Base-by-base conservation (phyloP, 2,888 invertebrate genomes). In the Eulithis testata region DNA sequence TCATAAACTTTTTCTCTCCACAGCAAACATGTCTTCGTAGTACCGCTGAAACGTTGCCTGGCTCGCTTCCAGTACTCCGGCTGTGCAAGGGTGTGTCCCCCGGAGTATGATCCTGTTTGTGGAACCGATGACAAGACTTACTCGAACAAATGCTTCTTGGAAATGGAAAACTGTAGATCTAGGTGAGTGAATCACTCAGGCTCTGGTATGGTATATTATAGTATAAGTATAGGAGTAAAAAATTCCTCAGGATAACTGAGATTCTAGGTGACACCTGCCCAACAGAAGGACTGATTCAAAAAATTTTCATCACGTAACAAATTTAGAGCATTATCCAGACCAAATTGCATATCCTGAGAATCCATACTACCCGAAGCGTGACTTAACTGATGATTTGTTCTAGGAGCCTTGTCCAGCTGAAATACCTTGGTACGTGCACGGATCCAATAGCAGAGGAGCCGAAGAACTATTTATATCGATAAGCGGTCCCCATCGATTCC, bases 111-210 rank as follows among this genome's bases (percentile, higher is more conserved):
- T 81, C 98, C 98, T 0, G 97, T 98, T 6, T 98, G 98, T 85
- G 98, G 98, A n/a, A 97, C 96, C 2, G 98, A 98, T 82, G 95
- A 95, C 68, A 97, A 96, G 94, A 98, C 98, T 0, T 98, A 98
- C 94, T 97, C 98, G 81, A 98, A 98, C 90, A 96, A 96, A 75
- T 98, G 98, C 87, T 97, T 98, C 94, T 91, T 98, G 77, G 96
- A 97, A 83, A 96, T 98, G 89, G 98, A 98, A 89, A 98, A 97
- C 79, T 98, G 98, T 85, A 95, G 97, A 80, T 96, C 97, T 74
- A 95, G 97, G 93, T 93, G 57, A 77, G 77, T 73, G 58, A 12
- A 31, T 40, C 40, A 40, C 8, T 2, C 40, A 31, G 8, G 3
- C 7, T 40, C 3, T n/a, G n/a, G n/a, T n/a, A n/a, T n/a, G n/a